phyloP scores from a whole-genome alignment of 2,113 vertebrate genomes.

The Eretmochelys imbricata region DNA sequence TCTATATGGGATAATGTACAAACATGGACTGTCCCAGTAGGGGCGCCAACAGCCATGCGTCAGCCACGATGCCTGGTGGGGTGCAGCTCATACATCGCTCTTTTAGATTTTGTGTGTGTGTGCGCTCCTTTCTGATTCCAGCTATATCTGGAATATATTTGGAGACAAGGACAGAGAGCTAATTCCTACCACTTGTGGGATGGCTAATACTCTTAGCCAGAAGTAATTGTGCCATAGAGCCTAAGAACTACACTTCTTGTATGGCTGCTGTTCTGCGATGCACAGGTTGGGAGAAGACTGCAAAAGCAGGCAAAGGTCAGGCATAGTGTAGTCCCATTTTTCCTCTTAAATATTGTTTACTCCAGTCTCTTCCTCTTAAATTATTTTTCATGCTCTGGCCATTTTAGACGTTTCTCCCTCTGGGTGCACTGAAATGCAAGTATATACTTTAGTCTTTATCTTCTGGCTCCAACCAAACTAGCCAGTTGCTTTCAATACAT shows the following conservation, averaged over 20 bases:
- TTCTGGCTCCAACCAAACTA: background rate
- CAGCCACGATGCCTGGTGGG: background rate
- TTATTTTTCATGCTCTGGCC: background rate
- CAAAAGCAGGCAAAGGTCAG: rapidly evolving
- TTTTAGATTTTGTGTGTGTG: background rate
- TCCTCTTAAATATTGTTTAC: background rate
- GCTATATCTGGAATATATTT: background rate
- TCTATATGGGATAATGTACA: background rate
- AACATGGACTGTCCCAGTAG: background rate
- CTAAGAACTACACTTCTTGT: background rate
- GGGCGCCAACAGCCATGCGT: background rate
- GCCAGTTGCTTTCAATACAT: background rate
- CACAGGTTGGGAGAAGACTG: rapidly evolving
- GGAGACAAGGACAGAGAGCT: no score
- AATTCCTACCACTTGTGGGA: background rate
- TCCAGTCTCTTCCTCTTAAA: background rate
- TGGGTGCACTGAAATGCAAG: background rate
- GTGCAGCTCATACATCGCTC: background rate
- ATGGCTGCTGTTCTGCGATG: background rate
- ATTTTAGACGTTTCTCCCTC: background rate
- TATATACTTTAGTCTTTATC: background rate
- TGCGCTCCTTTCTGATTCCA: background rate
- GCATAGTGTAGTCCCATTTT: background rate
- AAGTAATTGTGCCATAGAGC: background rate
- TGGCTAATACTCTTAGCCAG: background rate